Evolutionary conservation across 2,888 invertebrate genomes (phyloP), one percentile per base, ranked within the genome.

Genomic region (Boloria selene): DNA sequence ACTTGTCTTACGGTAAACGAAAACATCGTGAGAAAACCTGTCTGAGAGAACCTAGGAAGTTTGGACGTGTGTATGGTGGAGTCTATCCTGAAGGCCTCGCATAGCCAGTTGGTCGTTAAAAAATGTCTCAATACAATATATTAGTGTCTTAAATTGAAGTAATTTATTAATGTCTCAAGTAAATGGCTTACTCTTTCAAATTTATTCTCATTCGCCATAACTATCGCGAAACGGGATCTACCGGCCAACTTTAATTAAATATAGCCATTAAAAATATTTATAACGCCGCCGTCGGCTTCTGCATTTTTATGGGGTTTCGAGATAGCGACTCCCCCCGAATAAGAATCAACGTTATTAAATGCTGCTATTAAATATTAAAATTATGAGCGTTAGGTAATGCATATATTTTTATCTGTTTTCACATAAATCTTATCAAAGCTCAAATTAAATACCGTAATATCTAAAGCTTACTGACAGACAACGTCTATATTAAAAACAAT

Each of bases 231-330:
- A 74, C 75, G 73, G 77, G 75, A 79, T 78, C 79, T 78, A 72
- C 71, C 75, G 75, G 78, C 72, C 73, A 80, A 82, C 77, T 83
- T 82, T 86, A 85, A 87, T 87, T 79, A 82, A 88, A 89, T 87
- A 85, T 81, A 83, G 82, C 80, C 83, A 84, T 90, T 89, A 88
- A 90, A 85, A 87, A 87, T 89, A 88, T 90, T 90, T 90, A 90
- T 88, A 84, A 80, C 81, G 70, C 68, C 75, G 75, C 73, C 75
- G 79, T 76, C 79, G 77, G 79, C 80, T 74, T 84, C 78, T 84
- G 89, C 86, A 87, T 90, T 89, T 90, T 89, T 86, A 90, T 88
- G 81, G 80, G 79, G 75, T 79, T 85, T 84, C 79, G 73, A 80
- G 82, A 82, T 81, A 80, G 74, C 69, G 69, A 70, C 65, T 56